Percentiles rank a stretch among this genome's conserved stretches.
Conservation (phyloP, 2,888 invertebrate genomes). For the Endomychus coccineus region DNA sequence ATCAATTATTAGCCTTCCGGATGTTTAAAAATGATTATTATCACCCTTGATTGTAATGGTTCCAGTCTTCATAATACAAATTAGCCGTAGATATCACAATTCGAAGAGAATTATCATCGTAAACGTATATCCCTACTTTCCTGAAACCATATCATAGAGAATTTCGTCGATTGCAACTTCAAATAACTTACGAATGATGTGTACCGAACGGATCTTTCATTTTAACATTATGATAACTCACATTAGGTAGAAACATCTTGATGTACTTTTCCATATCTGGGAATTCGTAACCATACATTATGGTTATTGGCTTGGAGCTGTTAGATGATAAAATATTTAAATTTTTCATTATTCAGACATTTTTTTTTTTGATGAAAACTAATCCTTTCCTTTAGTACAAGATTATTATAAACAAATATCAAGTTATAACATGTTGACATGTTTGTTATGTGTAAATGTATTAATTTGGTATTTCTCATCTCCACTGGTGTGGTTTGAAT, state of each 20-base stretch:
- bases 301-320: slow-evolving; percentile 62
- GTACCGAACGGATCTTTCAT: slow-evolving; percentile 76
- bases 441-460: no score
- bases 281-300: slow-evolving; percentile 68
- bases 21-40: slow-evolving; percentile 9
- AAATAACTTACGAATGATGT: slow-evolving; percentile 82
- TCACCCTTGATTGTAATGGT: slow-evolving; percentile 87
- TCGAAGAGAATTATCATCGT: slow-evolving; percentile 72
- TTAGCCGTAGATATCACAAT: slow-evolving; percentile 90
- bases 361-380: no score
- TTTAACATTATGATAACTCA: slow-evolving; percentile 59
- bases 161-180: no score
- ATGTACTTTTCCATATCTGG: slow-evolving; percentile 43
- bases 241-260: slow-evolving; percentile 52
- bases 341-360: no score
- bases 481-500: no score
- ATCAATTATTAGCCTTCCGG: no score
- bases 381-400: no score
- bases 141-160: slow-evolving; percentile 42
- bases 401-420: no score
- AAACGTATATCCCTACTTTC: slow-evolving; percentile 82
- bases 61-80: slow-evolving; percentile 87
- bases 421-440: no score
- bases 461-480: no score
- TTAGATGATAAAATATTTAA: slow-evolving; percentile 27